phyloP scores from a whole-genome alignment of 2,113 vertebrate species.

The Nesospiza acunhae region DNA sequence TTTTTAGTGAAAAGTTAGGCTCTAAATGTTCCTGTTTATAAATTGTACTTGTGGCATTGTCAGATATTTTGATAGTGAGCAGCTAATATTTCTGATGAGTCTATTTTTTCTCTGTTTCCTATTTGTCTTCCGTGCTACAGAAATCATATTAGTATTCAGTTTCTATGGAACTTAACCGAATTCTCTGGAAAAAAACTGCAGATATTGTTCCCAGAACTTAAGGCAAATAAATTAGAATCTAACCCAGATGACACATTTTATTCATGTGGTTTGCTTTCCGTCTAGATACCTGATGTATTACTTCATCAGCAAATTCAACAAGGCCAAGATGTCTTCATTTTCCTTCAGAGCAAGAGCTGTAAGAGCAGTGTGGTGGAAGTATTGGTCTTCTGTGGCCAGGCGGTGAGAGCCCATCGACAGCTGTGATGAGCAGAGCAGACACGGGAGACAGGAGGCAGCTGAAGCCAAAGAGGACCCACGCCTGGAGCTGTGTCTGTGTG shows the following conservation, averaged over 20 bases:
- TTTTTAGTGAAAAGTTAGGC: slow-evolving; percentile 56
- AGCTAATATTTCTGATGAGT: not conserved
- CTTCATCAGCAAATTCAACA: slow-evolving; percentile 66
- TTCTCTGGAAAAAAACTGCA: slow-evolving; percentile 40
- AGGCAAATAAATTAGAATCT: slow-evolving; percentile 2
- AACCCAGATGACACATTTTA: not conserved
- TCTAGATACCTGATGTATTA: slow-evolving; percentile 75
- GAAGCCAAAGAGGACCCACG: slow-evolving; percentile 62
- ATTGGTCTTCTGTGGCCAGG: slow-evolving; percentile 42
- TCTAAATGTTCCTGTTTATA: slow-evolving; percentile 40
- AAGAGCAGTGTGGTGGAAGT: slow-evolving; percentile 22
- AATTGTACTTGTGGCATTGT: not conserved
- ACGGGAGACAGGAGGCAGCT: slow-evolving; percentile 50
- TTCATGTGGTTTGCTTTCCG: slow-evolving; percentile 26
- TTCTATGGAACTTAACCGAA: not conserved
- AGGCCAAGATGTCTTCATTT: slow-evolving; percentile 80
- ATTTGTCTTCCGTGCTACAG: slow-evolving; percentile 26
- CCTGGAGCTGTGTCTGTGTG: slow-evolving; percentile 59
- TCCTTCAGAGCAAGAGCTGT: slow-evolving; percentile 59
- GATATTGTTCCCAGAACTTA: slow-evolving; percentile 8
- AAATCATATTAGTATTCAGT: slow-evolving; percentile 20
- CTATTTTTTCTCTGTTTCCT: not conserved
- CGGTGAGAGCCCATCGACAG: slow-evolving; percentile 52
- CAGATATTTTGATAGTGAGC: not conserved
- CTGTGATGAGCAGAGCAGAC: slow-evolving; percentile 56